phyloP scores from a whole-genome alignment of 1,140 invertebrate species.

The Monochamus saltuarius region DNA sequence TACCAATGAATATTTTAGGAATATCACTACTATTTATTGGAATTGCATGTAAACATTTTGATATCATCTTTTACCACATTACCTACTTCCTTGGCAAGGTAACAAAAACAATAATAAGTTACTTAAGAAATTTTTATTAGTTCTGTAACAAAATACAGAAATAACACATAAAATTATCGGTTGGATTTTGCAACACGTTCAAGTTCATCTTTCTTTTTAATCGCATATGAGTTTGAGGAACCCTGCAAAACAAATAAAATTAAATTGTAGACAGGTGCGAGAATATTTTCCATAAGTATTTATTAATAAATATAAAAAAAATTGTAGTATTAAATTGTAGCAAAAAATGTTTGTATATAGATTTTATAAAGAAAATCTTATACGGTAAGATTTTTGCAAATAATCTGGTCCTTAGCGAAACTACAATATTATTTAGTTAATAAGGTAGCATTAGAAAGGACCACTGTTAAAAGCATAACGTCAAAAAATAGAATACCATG shows the following conservation, averaged over 20 bases:
- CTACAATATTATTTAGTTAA: slow-evolving; percentile 29
- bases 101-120: neutral
- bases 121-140: slow-evolving; percentile 19
- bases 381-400: slow-evolving; percentile 11
- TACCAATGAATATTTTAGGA: too few species aligned
- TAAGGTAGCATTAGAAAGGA: slow-evolving; percentile 47
- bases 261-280: slow-evolving; percentile 16
- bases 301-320: too few species aligned
- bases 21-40: too few species aligned
- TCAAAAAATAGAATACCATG: too few species aligned
- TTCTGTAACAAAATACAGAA: slow-evolving; percentile 25
- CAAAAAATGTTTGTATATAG: slow-evolving; percentile 13
- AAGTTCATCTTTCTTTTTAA: slow-evolving; percentile 99
- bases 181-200: slow-evolving; percentile 99
- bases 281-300: slow-evolving; percentile 9
- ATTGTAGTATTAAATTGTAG: neutral
- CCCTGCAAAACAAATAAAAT: slow-evolving; percentile 64
- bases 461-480: slow-evolving; percentile 20
- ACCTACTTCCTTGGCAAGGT: neutral
- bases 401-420: slow-evolving; percentile 47
- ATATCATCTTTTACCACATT: too few species aligned
- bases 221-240: slow-evolving; percentile 98
- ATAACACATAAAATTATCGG: slow-evolving; percentile 74
- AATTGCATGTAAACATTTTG: too few species aligned
- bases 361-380: neutral